Evolutionary conservation across 2,797 vertebrate species (phyloP), one percentile per base, ranked within the genome.

Genomic region (Rallus crepitans): DNA sequence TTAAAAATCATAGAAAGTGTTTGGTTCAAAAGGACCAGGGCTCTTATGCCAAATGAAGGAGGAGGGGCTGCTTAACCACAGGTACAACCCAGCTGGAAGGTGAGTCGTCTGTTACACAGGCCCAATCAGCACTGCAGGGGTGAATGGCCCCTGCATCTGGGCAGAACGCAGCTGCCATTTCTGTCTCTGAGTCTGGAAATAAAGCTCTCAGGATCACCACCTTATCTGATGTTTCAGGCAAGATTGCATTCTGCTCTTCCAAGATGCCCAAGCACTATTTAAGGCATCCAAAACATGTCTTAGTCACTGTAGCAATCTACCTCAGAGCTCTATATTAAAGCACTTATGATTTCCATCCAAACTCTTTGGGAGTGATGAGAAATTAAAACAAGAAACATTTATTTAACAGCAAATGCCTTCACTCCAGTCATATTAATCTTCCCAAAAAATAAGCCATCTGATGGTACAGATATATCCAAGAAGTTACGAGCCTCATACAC

Each of bases 371-470:
- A 82, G 30, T 48, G 39, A 80, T 87, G 42, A 86, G 55, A 95
- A 89, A 92, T 77, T 70, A 77, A 87, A 96, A 42, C 37, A 86
- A 88, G 50, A 61, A 91, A 61, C 31, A 69, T 52, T 81, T 78
- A 61, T 94, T 93, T 94, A 86, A 68, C 63, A 93, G 82, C 30
- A 81, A 88, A 90, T 91, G 65, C 56, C 57, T 93, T 59, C 78
- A 83, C 55, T 80, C 35, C 59, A 78, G 31, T 66, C 59, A 78
- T 39, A 81, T 48, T 72, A 40, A 35, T 81, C 50, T 65, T 72
- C 11, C 2, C 66, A 84, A 82, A 79, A 87, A 83, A 77, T 5
- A 52, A 6, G 1, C 12, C 18, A 9, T 55, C 78, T 19, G 60
- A 90, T 55, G 53, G 12, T 21, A 76, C 68, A 65, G 71, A 61